Base-by-base conservation (phyloP, 2,888 invertebrate genomes). In the Trissolcus japonicus region DNA sequence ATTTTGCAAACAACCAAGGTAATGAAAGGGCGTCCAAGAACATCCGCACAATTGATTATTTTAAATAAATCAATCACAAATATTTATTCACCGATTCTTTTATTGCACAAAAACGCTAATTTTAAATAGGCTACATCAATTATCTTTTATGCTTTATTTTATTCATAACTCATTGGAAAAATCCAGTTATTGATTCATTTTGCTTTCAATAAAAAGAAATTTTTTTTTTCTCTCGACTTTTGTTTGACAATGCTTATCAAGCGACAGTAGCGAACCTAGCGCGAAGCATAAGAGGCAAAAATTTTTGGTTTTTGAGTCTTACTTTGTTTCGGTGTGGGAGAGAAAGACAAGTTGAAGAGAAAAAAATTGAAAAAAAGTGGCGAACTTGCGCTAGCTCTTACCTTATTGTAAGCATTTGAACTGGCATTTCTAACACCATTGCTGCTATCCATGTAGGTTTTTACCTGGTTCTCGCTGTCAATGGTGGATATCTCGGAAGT, bases 341-440 rank as follows among this genome's bases (percentile, higher is more conserved):
- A 41, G 29, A 41, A 56, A 50, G 55, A 43, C 14, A 41, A 59
- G 43, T 17, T 53, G 17, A 59, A 29, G 46, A 63, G 54, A 54
- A 13, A 4, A 6, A 17, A 17, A 35, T 11, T 50, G 13, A 41
- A 61, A 61, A 63, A 53, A 46, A 51, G 46, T 13, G 19, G 11
- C 21, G 51, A 21, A 55, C 50, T 63, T 41, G 67, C 62, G 43
- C 72, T 88, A 88, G 87, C 88, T 91, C 93, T 94, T 93, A 96
- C 96, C 94, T 96, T 96, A 92, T 96, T 96, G 91, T 96, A 96
- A 91, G 95, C 95, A 91, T 95, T 94, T 89, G 95, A 95, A 91
- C 92, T 94, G 90, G 95, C 93, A 92, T 94, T 94, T 87, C 91
- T 89, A 86, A 91, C 89, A 90, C 96, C 96, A 92, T 96, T 96